phyloP scores from a whole-genome alignment of 2,113 vertebrate species.

The Protomyctophum bolini region DNA sequence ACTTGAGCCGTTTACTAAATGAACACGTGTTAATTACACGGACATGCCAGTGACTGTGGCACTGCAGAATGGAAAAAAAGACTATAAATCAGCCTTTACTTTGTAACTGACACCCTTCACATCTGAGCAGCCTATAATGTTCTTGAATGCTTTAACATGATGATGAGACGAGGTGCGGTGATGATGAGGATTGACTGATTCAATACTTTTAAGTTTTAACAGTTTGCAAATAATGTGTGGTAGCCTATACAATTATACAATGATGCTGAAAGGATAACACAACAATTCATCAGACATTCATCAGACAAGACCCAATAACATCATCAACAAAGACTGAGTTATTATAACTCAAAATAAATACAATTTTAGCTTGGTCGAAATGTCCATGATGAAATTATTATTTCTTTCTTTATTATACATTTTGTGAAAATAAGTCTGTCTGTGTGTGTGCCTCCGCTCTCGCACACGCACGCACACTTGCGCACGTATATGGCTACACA shows the following conservation, averaged over 20 bases:
- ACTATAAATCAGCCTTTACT: constrained; percentile 16
- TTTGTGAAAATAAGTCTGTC: not conserved
- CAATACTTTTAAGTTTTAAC: too few relatives aligned
- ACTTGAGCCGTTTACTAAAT: constrained; percentile 46
- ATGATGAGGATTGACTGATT: too few relatives aligned
- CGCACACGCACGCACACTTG: not conserved
- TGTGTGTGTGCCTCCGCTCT: not conserved
- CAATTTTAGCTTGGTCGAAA: too few relatives aligned
- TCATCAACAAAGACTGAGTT: too few relatives aligned
- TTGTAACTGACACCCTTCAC: constrained; percentile 17
- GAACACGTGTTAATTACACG: constrained; percentile 47
- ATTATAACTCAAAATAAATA: too few relatives aligned
- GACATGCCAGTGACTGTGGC: constrained; percentile 18
- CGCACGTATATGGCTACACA: not conserved
- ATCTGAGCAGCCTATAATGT: not conserved
- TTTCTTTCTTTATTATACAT: not conserved
- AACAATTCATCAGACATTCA: too few relatives aligned
- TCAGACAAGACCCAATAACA: too few relatives aligned
- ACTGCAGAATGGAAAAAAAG: constrained; percentile 7
- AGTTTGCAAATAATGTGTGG: too few relatives aligned
- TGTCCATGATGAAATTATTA: not conserved
- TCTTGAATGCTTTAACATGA: not conserved
- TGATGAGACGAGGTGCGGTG: not conserved
- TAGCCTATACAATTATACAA: too few relatives aligned
- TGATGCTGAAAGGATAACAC: too few relatives aligned